Percentiles rank a stretch among this genome's conserved stretches.
phyloP scores from a whole-genome alignment of 2,797 vertebrate genomes.

The Coilia nasus region DNA sequence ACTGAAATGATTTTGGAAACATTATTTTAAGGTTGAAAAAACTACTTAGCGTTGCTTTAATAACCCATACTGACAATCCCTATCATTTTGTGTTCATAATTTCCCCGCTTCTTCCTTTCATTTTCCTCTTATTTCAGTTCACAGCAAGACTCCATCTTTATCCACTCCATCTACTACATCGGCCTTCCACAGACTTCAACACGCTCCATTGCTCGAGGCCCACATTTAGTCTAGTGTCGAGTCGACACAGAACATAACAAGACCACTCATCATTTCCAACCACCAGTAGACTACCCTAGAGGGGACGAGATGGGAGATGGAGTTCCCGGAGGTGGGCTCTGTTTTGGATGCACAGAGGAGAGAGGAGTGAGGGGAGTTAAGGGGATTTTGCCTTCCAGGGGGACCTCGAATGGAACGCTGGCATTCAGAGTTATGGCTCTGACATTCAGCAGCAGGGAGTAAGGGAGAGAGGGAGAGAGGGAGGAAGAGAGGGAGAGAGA shows the following conservation, averaged over 20 bases:
- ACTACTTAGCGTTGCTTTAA: too few relatives aligned
- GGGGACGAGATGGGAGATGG: too few relatives aligned
- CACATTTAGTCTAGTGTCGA: too few relatives aligned
- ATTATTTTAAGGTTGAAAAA: too few relatives aligned
- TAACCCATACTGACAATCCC: neutral
- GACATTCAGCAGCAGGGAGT: constrained; percentile 55
- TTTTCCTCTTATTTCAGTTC: neutral
- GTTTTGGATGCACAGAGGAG: neutral
- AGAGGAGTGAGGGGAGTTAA: neutral
- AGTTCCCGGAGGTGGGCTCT: neutral
- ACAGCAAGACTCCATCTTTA: neutral
- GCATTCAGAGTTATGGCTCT: constrained; percentile 55
- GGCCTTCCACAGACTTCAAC: too few relatives aligned
- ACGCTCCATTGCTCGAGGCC: too few relatives aligned
- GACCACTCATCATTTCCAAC: too few relatives aligned
- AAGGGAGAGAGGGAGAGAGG: constrained; percentile 35
- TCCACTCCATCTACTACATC: too few relatives aligned
- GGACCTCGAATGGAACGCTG: constrained; percentile 42
- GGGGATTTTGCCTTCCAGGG: constrained; percentile 16
- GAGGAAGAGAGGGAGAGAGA: constrained; percentile 17
- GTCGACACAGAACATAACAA: too few relatives aligned
- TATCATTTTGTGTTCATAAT: neutral
- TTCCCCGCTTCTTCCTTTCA: neutral
- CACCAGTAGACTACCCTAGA: too few relatives aligned
- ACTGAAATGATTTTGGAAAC: too few relatives aligned